Percentiles rank a stretch among this genome's conserved stretches.
phyloP scores from a whole-genome alignment of 2,888 invertebrate genomes.

The Balanococcus diminutus region DNA sequence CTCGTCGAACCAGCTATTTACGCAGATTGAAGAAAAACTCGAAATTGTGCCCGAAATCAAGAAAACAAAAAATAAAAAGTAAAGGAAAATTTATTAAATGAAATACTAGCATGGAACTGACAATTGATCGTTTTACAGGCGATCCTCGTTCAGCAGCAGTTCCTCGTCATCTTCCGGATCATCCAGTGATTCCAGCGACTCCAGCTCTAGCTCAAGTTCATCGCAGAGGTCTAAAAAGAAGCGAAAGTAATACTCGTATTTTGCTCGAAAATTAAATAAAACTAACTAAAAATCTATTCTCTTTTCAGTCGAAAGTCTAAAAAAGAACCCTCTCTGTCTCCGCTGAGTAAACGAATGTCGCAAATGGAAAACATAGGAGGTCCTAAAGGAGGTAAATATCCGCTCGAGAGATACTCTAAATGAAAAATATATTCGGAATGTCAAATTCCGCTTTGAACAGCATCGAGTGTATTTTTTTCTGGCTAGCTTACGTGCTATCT shows the following conservation, averaged over 20 bases:
- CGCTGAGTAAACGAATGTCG: constrained; percentile 83
- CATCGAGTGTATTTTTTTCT: no score
- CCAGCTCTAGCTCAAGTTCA: constrained; percentile 67
- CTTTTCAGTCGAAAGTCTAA: constrained; percentile 62
- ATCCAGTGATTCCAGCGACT: constrained; percentile 67
- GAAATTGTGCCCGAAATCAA: constrained; percentile 46
- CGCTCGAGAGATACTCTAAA: no score
- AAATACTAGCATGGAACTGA: background rate
- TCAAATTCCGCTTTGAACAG: background rate
- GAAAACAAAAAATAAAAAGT: constrained; percentile 55
- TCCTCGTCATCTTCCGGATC: constrained; percentile 65
- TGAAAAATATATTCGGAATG: background rate
- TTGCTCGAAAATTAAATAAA: background rate
- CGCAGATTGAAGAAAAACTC: background rate
- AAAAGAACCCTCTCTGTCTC: constrained; percentile 76
- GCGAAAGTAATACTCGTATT: background rate
- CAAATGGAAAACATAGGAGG: constrained; percentile 45
- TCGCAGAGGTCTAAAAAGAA: constrained; percentile 56
- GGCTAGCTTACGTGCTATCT: background rate
- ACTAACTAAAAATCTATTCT: constrained; percentile 16
- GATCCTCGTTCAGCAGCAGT: constrained; percentile 59
- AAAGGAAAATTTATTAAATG: background rate
- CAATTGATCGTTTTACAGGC: background rate
- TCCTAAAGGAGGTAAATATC: background rate
- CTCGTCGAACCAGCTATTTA: constrained; percentile 48